A percentile compares a stretch with the other conserved stretches of the same genome.
Evolutionary conservation across 2,888 invertebrate species (phyloP).

Genomic region (Noctua pronuba): DNA sequence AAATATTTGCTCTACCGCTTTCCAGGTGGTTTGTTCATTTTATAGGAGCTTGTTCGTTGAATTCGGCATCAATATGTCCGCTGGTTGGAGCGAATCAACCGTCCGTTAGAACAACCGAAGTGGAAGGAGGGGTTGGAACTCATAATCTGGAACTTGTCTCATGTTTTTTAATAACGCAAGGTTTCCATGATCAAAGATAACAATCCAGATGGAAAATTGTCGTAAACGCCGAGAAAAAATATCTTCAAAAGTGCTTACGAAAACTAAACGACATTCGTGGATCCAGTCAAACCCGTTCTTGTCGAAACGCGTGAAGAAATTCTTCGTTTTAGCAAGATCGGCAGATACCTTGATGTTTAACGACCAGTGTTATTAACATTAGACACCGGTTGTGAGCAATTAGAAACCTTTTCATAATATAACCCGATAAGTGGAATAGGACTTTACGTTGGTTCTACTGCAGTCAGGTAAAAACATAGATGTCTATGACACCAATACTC

Average conservation of each 20-base stretch:
- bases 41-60: conserved; percentile 61
- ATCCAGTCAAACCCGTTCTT: conserved; percentile 66
- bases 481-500: conserved; percentile 16
- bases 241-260: conserved; percentile 54
- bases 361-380: conserved; percentile 57
- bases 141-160: conserved; percentile 63
- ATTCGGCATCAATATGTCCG: conserved; percentile 58
- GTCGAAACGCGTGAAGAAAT: conserved; percentile 64
- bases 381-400: conserved; percentile 58
- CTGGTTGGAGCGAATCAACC: conserved; percentile 59
- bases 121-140: conserved; percentile 69
- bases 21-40: conserved; percentile 56
- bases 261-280: conserved; percentile 56
- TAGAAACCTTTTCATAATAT: conserved; percentile 62
- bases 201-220: conserved; percentile 42
- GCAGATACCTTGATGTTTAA: conserved; percentile 50
- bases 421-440: conserved; percentile 37
- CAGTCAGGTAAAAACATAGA: conserved; percentile 19
- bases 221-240: conserved; percentile 33
- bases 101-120: conserved; percentile 69
- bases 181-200: conserved; percentile 50
- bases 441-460: conserved; percentile 10
- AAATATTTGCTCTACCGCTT: conserved; percentile 55
- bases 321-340: conserved; percentile 62
- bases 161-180: conserved; percentile 38